A percentile compares a stretch with the other conserved stretches of the same genome.
Evolutionary conservation across 2,888 invertebrate genomes (phyloP).

Genomic region (Zygothrica quintamaculata): DNA sequence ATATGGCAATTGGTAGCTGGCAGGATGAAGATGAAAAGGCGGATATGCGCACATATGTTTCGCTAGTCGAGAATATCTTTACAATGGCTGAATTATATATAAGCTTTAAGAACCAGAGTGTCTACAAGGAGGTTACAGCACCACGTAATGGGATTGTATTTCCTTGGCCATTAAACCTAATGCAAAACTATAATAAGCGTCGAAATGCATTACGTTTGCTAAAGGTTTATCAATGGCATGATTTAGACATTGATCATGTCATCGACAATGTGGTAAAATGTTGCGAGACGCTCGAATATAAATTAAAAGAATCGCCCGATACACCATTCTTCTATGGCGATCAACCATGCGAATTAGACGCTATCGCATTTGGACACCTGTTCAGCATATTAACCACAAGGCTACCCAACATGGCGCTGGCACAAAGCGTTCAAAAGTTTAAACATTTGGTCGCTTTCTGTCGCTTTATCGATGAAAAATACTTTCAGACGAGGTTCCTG

Average conservation of each 20-base stretch:
- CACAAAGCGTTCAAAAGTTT: slow-evolving; percentile 91
- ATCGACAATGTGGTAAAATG: slow-evolving; percentile 90
- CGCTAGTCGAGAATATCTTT: slow-evolving; percentile 94
- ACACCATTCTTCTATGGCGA: slow-evolving; percentile 91
- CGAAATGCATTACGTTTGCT: slow-evolving; percentile 89
- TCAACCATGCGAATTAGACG: slow-evolving; percentile 97
- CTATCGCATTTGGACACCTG: slow-evolving; percentile 98
- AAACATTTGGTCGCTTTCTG: slow-evolving; percentile 92
- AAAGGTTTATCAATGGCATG: slow-evolving; percentile 92
- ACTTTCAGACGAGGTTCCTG: slow-evolving; percentile 86
- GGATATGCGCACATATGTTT: slow-evolving; percentile 97
- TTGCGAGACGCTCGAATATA: slow-evolving; percentile 93
- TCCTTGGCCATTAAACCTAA: slow-evolving; percentile 95
- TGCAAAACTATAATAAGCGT: slow-evolving; percentile 92
- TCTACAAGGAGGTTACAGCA: slow-evolving; percentile 92
- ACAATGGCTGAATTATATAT: slow-evolving; percentile 95
- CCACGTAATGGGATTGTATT: slow-evolving; percentile 94
- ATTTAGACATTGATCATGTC: slow-evolving; percentile 92
- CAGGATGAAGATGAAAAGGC: slow-evolving; percentile 91
- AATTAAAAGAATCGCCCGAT: slow-evolving; percentile 89
- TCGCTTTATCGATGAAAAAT: slow-evolving; percentile 92
- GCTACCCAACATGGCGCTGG: slow-evolving; percentile 92
- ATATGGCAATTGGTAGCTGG: slow-evolving; percentile 89
- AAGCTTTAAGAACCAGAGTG: slow-evolving; percentile 93
- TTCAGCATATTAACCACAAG: slow-evolving; percentile 96